Base-by-base conservation (phyloP, 2,888 invertebrate genomes). In the Kuschelorhynchus macadamiae region DNA sequence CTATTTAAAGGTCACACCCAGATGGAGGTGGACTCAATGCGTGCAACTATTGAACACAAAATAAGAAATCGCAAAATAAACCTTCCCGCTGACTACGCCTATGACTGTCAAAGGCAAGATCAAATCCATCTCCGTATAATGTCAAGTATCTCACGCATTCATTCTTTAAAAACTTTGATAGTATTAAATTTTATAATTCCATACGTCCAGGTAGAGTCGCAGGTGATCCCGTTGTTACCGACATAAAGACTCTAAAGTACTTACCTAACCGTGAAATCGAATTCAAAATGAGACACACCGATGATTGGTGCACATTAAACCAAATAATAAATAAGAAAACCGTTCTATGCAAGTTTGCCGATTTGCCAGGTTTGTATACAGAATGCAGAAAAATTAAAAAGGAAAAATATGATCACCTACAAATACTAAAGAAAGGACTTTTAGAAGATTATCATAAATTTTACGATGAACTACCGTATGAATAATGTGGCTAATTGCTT, bases 361-460 rank as follows among this genome's bases (percentile, higher is more conserved):
- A 52, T 11, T 36, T 52, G 18, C 52, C 36, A n/a, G 4, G 32
- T n/a, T n/a, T n/a, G 33, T 52, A 36, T 52, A 16, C 16, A 9
- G 25, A 17, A 11, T 36, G 11, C n/a, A 46, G 41, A 11, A 36
- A 36, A 12, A 42, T 56, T 36, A 56, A 56, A 44, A 12, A n/a
- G n/a, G 44, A 57, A 44, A 57, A 57, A 17, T 44, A 5, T 57
- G 25, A 30, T 3, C 44, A 57, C 36, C 18, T 57, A 21, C 36
- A 36, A 39, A 14, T 21, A 8, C 33, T 57, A 5, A 42, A 57
- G 32, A 16, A 7, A 41, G 18, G 25, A 14, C 14, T 42, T 14
- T 16, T 17, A n/a, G 36, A 44, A 25, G 57, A 57, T 21, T 57
- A 16, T n/a, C 57, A 57, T 25, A 5, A n/a, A 30, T 57, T 57